Evolutionary conservation across 2,797 vertebrate genomes (phyloP).

Genomic region (Falco biarmicus): DNA sequence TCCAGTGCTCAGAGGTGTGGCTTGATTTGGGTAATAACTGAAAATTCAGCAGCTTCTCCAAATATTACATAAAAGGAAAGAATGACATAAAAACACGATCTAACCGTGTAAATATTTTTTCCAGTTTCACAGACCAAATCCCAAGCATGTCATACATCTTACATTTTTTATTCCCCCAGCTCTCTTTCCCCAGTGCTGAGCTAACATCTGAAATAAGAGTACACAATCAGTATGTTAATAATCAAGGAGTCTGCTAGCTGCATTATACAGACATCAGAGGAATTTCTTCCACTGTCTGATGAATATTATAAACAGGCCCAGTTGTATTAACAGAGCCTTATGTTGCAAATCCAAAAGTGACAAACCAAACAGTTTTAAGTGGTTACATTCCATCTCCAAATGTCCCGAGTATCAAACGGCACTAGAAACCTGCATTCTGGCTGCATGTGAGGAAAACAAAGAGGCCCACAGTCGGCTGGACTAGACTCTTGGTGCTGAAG

Average conservation of each 20-base stretch:
- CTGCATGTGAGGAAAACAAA: neutral
- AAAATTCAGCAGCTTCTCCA: constrained; percentile 48
- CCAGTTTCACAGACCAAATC: constrained; percentile 60
- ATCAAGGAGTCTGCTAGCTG: constrained; percentile 43
- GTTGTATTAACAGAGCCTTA: constrained; percentile 39
- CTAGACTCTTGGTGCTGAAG: neutral
- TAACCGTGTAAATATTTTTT: constrained; percentile 46
- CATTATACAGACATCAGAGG: constrained; percentile 59
- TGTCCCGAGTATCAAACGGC: neutral
- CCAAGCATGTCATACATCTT: constrained; percentile 30
- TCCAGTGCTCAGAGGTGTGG: constrained; percentile 46
- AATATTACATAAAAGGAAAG: constrained; percentile 66
- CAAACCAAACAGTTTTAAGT: constrained; percentile 59
- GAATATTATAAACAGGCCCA: constrained; percentile 4
- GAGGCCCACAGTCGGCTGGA: neutral
- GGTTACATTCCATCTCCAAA: constrained; percentile 37
- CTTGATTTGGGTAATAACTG: constrained; percentile 16
- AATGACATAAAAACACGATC: constrained; percentile 22
- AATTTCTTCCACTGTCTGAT: constrained; percentile 59
- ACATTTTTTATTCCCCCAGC: constrained; percentile 34
- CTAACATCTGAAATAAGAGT: constrained; percentile 62
- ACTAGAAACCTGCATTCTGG: neutral
- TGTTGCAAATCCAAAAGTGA: constrained; percentile 62
- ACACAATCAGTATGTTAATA: constrained; percentile 70
- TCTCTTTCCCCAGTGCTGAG: constrained; percentile 23